Conservation (phyloP, 2,888 invertebrate species). For the Drosophila monieri region DNA sequence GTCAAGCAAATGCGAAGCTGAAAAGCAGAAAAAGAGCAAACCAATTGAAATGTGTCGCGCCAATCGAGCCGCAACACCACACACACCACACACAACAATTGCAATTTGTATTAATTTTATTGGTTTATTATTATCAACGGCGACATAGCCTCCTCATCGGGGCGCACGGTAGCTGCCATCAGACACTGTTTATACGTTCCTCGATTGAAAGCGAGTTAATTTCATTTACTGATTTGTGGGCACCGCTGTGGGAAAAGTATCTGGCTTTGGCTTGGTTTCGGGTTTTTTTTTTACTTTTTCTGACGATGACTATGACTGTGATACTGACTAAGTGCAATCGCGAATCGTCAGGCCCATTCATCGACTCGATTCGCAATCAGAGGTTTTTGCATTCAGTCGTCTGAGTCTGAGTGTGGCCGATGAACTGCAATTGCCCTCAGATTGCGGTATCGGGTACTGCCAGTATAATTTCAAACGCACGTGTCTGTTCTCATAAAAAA, state of each 20-base stretch:
- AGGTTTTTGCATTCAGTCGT: slow-evolving; percentile 12
- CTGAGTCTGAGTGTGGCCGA: slow-evolving; percentile 57
- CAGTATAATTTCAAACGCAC: slow-evolving; percentile 43
- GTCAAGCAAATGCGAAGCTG: slow-evolving; percentile 10
- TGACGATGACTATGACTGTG: background rate
- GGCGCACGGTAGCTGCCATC: slow-evolving; percentile 40
- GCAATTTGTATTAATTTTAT: slow-evolving; percentile 72
- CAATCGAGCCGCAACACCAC: slow-evolving; percentile 34
- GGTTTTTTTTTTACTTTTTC: background rate
- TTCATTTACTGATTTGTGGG: slow-evolving; percentile 47
- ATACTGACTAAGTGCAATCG: slow-evolving; percentile 20
- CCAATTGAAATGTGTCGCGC: slow-evolving; percentile 55
- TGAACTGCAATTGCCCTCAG: slow-evolving; percentile 68
- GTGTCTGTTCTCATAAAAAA: slow-evolving; percentile 38
- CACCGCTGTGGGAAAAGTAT: background rate
- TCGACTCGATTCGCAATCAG: slow-evolving; percentile 34
- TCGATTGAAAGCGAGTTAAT: slow-evolving; percentile 61
- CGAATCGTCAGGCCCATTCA: slow-evolving; percentile 27
- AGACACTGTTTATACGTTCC: slow-evolving; percentile 24
- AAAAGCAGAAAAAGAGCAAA: slow-evolving; percentile 39
- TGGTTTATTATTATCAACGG: slow-evolving; percentile 70
- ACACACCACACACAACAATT: slow-evolving; percentile 53
- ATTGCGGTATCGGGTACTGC: slow-evolving; percentile 28
- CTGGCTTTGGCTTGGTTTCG: background rate
- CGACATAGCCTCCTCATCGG: slow-evolving; percentile 21